Evolutionary conservation across 2,888 invertebrate species (phyloP).

Genomic region (Stenodema calcarata): DNA sequence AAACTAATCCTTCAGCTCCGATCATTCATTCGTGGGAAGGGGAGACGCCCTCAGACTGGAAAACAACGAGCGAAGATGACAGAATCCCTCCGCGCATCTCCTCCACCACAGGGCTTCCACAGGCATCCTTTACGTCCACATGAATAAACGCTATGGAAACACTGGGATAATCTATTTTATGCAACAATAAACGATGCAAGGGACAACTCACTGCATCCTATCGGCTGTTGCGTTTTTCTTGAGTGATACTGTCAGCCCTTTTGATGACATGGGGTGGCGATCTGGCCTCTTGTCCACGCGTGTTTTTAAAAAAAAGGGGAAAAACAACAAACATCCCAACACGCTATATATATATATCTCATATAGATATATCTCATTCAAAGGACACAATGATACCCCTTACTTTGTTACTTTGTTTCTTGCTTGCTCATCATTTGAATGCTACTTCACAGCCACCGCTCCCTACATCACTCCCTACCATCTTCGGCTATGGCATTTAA

Average conservation of each 20-base stretch:
- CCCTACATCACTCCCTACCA: constrained; percentile 18
- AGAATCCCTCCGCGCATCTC: not conserved
- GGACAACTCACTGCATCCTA: not conserved
- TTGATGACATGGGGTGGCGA: too few relatives aligned
- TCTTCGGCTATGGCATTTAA: constrained; percentile 48
- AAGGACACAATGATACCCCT: too few relatives aligned
- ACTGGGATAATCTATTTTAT: constrained; percentile 17
- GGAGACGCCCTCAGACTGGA: not conserved
- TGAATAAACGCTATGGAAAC: constrained; percentile 11
- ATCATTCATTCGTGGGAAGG: constrained; percentile 37
- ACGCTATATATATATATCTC: too few relatives aligned
- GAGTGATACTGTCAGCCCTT: not conserved
- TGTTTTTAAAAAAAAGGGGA: too few relatives aligned
- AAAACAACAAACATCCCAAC: too few relatives aligned
- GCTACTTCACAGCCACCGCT: constrained; percentile 53
- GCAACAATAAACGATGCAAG: constrained; percentile 2
- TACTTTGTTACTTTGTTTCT: not conserved
- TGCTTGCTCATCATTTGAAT: constrained; percentile 51
- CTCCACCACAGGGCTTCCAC: too few relatives aligned
- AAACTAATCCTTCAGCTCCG: constrained; percentile 42
- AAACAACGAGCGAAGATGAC: constrained; percentile 21
- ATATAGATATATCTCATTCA: too few relatives aligned
- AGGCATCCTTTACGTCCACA: not conserved
- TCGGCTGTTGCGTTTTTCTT: not conserved
- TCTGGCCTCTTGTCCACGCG: too few relatives aligned